phyloP scores from a whole-genome alignment of 2,113 vertebrate species.

The human region DNA sequence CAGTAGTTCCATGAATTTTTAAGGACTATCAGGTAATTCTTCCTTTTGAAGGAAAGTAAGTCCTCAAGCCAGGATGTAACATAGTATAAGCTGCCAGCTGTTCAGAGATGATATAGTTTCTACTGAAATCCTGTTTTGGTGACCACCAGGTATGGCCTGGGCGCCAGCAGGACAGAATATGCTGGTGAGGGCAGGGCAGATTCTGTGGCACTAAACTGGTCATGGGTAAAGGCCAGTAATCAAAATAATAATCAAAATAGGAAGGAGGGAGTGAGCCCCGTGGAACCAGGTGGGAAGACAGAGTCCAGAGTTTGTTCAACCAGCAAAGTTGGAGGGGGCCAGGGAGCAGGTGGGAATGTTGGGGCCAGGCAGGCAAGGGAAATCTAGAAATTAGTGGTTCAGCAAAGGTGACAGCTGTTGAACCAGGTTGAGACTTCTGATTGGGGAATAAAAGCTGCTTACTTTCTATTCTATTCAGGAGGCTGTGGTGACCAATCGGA shows the following conservation, averaged over 20 bases:
- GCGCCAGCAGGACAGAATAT: not conserved
- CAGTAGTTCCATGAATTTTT: not conserved
- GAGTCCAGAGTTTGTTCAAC: not conserved
- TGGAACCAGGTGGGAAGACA: not conserved
- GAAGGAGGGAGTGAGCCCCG: not conserved
- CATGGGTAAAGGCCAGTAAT: not conserved
- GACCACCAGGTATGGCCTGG: not conserved
- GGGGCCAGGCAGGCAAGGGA: not conserved
- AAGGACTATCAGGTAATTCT: not conserved
- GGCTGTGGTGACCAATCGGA: not conserved
- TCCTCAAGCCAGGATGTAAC: not conserved
- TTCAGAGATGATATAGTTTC: not conserved
- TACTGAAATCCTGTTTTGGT: not conserved
- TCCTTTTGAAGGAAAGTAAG: not conserved
- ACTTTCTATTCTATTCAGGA: not conserved
- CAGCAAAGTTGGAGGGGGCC: not conserved
- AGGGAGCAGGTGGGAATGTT: not conserved
- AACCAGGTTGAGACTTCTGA: not conserved
- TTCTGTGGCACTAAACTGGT: not conserved
- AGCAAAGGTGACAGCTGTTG: not conserved
- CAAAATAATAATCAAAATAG: not conserved
- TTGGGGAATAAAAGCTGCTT: not conserved
- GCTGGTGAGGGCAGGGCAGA: not conserved
- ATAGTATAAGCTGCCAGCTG: not conserved
- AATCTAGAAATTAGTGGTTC: not conserved